Base-by-base conservation (phyloP, 2,113 vertebrate species). In the Barbus barbus region DNA sequence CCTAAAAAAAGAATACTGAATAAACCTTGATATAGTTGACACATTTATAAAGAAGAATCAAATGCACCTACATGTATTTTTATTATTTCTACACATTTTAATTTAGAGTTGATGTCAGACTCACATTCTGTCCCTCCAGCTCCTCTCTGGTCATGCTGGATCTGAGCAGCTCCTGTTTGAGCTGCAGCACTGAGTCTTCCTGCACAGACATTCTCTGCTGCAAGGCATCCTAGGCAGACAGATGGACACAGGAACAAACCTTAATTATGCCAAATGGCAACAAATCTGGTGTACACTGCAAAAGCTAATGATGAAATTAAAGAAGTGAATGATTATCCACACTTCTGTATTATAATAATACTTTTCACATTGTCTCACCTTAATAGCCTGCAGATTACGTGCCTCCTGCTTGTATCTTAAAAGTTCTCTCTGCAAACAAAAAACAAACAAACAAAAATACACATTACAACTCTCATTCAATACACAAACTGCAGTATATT, bases 151-250 rank as follows among this genome's bases (percentile, higher is more conserved):
- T 94, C 96, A 99, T 98, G 89, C 92, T 96, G 76, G 95, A 93
- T 89, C 97, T 94, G 88, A 99, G 94, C 77, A 99, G 92, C 78
- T 99, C 97, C 91, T 99, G 98, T 92, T 99, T 99, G 44, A 99
- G 94, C 91, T 99, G 97, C 90, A 99, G 95, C 22, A 98, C 96
- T 5, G 95, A 87, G 5, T 95, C 92, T 4, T 99, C 98, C 91
- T 99, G 97, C 88, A 96, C 94, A 41, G 95, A 88, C 93, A 98
- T 90, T 83, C 97, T 95, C 92, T 97, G 97, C 93, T 99, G 98
- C 89, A 99, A 91, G 58, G 97, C 96, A 90, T 99, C 97, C 98
- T 99, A 88, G 90, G 90, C 91, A 89, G 88, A 90, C 18, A 81
- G 84, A 87, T 26, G 31, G 51, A 85, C 73, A 82, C 48, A 85